phyloP scores from a whole-genome alignment of 2,888 invertebrate species.

The Dendrolimus houi region DNA sequence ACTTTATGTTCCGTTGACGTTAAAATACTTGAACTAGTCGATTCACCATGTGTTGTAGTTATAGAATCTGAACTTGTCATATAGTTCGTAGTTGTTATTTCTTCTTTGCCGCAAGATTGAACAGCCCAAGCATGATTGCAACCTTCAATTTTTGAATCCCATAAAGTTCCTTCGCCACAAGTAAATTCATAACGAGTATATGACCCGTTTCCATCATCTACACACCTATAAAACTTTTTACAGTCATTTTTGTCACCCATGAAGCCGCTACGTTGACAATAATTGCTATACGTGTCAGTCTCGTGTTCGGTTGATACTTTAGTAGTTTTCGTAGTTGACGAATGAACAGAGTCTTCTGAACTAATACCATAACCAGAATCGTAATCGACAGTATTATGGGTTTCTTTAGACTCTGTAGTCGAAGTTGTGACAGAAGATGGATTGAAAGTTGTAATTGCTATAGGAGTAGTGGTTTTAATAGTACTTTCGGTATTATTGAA shows the following conservation, averaged over 20 bases:
- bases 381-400: conserved; percentile 2
- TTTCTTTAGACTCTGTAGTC: not conserved
- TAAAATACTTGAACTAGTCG: not conserved
- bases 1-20: not conserved
- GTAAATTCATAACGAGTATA: conserved; percentile 70
- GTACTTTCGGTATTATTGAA: conserved; percentile 1
- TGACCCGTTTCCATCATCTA: conserved; percentile 56
- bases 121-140: conserved; percentile 75
- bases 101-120: conserved; percentile 57
- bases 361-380: conserved; percentile 11
- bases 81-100: conserved; percentile 3
- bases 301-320: conserved; percentile 3
- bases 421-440: not conserved
- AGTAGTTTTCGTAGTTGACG: conserved; percentile 5
- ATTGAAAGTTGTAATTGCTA: not conserved
- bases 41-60: conserved; percentile 7
- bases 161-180: conserved; percentile 77
- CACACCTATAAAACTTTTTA: conserved; percentile 81
- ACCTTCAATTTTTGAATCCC: conserved; percentile 72
- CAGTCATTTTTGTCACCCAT: conserved; percentile 74
- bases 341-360: conserved; percentile 3
- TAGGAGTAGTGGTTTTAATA: not conserved
- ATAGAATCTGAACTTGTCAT: not conserved
- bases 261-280: conserved; percentile 72
- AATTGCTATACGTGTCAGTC: conserved; percentile 7